Conservation (phyloP, 2,888 invertebrate species). For the Eumerus sabulonum region DNA sequence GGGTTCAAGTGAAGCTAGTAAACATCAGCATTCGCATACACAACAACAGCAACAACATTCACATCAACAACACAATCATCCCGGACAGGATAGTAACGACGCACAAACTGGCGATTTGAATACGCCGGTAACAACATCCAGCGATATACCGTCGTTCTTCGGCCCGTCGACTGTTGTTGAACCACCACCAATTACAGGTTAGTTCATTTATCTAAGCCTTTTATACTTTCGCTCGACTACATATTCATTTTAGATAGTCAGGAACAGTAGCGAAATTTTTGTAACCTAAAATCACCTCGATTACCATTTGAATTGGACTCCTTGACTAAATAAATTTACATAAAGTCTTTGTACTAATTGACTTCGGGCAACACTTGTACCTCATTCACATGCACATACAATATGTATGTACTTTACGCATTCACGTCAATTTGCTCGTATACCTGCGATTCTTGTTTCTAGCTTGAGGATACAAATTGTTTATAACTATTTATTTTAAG, state of each 20-base stretch:
- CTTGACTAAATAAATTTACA: slow-evolving; percentile 16
- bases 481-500: neutral
- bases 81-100: slow-evolving; percentile 72
- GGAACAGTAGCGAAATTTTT: slow-evolving; percentile 29
- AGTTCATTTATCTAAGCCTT: slow-evolving; percentile 77
- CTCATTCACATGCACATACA: too few species aligned
- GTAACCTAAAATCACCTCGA: slow-evolving; percentile 26
- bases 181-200: slow-evolving; percentile 96
- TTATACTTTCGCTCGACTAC: too few species aligned
- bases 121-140: slow-evolving; percentile 95
- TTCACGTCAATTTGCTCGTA: too few species aligned
- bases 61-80: slow-evolving; percentile 52
- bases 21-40: slow-evolving; percentile 63
- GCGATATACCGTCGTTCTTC: slow-evolving; percentile 95
- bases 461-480: slow-evolving; percentile 25
- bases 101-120: slow-evolving; percentile 90
- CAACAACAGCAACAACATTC: slow-evolving; percentile 61
- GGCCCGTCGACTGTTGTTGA: slow-evolving; percentile 90
- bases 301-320: slow-evolving; percentile 32
- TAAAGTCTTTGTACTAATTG: slow-evolving; percentile 34
- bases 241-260: too few species aligned
- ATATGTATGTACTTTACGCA: too few species aligned
- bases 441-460: too few species aligned
- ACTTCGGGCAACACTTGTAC: slow-evolving; percentile 7
- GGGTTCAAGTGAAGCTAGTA: slow-evolving; percentile 52